Evolutionary conservation across 1,140 invertebrate species (phyloP), one percentile per base, ranked within the genome.

Genomic region (Aphaenogaster rudis): DNA sequence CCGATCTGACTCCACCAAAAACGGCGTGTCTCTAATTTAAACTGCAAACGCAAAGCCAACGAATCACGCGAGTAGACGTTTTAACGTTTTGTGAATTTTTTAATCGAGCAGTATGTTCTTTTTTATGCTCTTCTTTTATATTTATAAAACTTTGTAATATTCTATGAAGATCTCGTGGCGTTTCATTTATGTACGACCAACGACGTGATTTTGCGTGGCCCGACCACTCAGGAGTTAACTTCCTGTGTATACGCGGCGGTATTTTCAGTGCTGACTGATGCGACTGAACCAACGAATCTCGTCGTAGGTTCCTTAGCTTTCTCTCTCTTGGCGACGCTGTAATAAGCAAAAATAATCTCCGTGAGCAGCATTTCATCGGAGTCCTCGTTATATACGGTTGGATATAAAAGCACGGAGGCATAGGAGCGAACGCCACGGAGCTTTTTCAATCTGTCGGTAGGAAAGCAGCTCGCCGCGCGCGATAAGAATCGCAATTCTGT

Each of bases 401-500:
- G 36, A 39, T 57, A 66, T 71, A 63, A 86, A 81, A 85, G 86
- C 72, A 72, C 74, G 64, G 45, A 61, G 54, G 54, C 76, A 50
- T 15, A 50, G 48, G 28, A 52, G 13, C 36, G 42, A 39, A 54
- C 54, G 54, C 42, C 42, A 42, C 13, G 21, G 64, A 82, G 72
- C 54, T 88, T 89, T 91, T 88, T 91, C 91, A 91, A 91, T 89
- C 87, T 81, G 81, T 88, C 69, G 63, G 86, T 72, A 66, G 78
- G 69, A 74, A 88, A 80, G 80, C 79, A 80, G 45, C 77, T 86
- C 21, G 86, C 72, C 48, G 36, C 71, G 90, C 71, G 42, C 81
- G 90, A 91, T 91, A 91, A 91, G 86, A 86, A 87, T 88, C 88
- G 84, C 90, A 90, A 88, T 87, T 90, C 85, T 80, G 59, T 76